Evolutionary conservation across 2,888 invertebrate genomes (phyloP).

Genomic region (Sminthurinus aureus): DNA sequence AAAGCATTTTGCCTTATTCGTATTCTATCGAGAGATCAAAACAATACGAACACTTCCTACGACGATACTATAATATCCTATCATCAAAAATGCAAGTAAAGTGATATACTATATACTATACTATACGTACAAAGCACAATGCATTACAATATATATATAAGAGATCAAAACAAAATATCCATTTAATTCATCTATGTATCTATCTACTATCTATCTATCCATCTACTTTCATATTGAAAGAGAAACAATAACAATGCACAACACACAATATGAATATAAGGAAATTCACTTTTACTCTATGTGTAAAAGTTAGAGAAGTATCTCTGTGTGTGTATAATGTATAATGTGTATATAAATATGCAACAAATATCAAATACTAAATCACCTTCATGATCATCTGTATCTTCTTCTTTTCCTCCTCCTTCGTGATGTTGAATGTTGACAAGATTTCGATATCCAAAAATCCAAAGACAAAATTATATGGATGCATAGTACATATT

Average conservation of each 20-base stretch:
- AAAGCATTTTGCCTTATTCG: neutral
- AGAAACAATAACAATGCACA: neutral
- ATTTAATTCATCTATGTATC: neutral
- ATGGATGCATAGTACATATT: too few relatives aligned
- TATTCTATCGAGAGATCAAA: neutral
- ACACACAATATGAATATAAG: neutral
- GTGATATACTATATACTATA: too few relatives aligned
- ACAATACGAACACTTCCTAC: neutral
- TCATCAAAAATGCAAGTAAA: neutral
- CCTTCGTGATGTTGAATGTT: neutral
- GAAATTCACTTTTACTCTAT: neutral
- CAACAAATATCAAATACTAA: neutral
- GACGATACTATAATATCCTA: neutral
- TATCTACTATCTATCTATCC: too few relatives aligned
- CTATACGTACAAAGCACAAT: neutral
- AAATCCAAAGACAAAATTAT: too few relatives aligned
- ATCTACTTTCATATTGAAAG: neutral
- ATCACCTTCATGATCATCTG: too few relatives aligned
- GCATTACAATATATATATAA: neutral
- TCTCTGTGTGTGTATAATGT: conserved; percentile 15
- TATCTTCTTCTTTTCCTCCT: neutral
- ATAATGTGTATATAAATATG: conserved; percentile 2
- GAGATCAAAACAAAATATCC: neutral
- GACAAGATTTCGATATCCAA: neutral
- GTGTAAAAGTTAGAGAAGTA: neutral